Conservation (phyloP, 2,113 vertebrate species). For the Colius striatus region DNA sequence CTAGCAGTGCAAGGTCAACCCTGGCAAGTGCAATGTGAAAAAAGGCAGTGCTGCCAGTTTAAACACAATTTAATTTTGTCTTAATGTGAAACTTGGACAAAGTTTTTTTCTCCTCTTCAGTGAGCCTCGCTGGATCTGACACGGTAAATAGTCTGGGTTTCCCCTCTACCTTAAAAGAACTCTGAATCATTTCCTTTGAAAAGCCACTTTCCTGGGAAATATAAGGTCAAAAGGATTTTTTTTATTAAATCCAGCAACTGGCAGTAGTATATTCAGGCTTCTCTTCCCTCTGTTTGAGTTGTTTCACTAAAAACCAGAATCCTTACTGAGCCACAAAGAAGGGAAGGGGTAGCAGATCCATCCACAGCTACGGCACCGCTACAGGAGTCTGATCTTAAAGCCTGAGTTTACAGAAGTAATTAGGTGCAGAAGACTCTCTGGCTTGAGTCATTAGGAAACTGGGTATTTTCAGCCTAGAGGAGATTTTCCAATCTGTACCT, state of each 20-base stretch:
- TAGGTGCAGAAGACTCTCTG: not conserved
- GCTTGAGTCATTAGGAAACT: not conserved
- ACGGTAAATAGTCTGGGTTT: not conserved
- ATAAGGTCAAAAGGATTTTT: not conserved
- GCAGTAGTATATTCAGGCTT: not conserved
- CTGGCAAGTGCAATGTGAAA: accelerated
- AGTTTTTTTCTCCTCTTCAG: not conserved
- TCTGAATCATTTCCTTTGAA: not conserved
- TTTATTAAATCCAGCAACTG: not conserved
- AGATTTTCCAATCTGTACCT: not conserved
- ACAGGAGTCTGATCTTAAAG: not conserved
- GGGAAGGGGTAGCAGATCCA: not conserved
- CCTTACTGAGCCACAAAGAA: not conserved
- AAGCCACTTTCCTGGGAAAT: not conserved
- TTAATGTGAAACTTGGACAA: not conserved
- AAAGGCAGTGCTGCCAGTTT: not conserved
- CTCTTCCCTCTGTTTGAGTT: not conserved
- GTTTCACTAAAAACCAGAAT: not conserved
- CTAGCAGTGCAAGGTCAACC: not conserved
- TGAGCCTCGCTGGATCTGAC: not conserved
- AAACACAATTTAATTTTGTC: not conserved
- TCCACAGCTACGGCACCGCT: not conserved
- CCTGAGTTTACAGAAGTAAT: not conserved
- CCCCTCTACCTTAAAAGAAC: not conserved
- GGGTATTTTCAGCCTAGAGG: not conserved